Conservation (phyloP, 2,113 vertebrate species). For the Dendrocopos noguchii region DNA sequence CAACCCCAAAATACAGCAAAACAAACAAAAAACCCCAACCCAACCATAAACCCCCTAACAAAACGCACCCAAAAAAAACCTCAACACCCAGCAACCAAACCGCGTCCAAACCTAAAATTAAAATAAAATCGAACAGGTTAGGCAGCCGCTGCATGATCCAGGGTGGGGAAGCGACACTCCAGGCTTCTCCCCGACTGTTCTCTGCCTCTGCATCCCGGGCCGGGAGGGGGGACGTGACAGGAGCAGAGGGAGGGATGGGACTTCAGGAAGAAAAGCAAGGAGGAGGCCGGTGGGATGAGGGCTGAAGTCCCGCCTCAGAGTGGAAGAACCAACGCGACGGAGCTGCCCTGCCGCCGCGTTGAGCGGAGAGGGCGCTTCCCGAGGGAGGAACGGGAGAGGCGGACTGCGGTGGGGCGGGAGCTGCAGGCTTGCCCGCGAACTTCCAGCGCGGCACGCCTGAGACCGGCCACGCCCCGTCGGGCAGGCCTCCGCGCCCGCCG, state of each 20-base stretch:
- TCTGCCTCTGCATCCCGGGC: background rate
- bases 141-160: background rate
- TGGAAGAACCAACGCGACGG: background rate
- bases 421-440: background rate
- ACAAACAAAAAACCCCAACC: background rate
- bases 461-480: background rate
- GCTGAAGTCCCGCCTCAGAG: background rate
- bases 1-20: too few species aligned
- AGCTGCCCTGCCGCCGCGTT: background rate
- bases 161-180: background rate
- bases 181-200: background rate
- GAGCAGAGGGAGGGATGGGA: background rate
- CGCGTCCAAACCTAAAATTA: background rate
- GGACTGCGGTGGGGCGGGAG: background rate
- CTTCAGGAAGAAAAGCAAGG: background rate
- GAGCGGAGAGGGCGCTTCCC: background rate
- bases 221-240: background rate
- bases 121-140: background rate
- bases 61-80: background rate
- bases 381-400: background rate
- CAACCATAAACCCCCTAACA: background rate
- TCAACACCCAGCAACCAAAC: too few species aligned
- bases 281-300: background rate
- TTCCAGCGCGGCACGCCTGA: background rate
- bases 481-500: background rate